These are phyloP conservation scores for Balearica regulorum DNA, from an alignment of 2,797 vertebrate genomes.

Conservation along the genomic window DNA sequence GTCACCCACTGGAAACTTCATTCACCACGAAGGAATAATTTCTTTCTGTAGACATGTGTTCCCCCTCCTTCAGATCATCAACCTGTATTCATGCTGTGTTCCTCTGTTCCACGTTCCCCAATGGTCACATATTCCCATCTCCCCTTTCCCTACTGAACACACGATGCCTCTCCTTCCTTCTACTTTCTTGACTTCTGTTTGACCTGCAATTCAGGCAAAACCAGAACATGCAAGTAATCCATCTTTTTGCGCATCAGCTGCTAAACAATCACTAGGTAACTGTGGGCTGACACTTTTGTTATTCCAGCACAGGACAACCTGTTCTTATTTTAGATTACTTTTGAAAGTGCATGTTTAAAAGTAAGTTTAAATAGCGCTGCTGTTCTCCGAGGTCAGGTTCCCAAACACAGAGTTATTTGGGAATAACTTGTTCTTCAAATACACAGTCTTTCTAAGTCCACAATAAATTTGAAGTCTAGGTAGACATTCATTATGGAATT, in stretches of 20 bases:
- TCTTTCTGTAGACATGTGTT: background rate
- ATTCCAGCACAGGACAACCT: background rate
- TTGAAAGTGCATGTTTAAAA: background rate
- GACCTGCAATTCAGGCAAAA: background rate
- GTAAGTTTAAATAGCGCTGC: background rate
- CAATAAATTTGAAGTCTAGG: background rate
- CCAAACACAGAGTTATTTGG: background rate
- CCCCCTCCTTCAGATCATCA: background rate
- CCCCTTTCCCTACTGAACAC: background rate
- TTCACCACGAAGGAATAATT: background rate
- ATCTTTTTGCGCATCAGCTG: background rate
- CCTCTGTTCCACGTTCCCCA: background rate
- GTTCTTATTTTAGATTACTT: background rate
- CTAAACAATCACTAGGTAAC: background rate
- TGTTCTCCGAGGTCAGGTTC: background rate
- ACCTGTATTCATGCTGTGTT: background rate
- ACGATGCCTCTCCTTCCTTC: background rate
- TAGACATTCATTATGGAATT: background rate
- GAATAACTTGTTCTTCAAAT: background rate
- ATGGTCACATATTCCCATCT: background rate
- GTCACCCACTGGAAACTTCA: background rate
- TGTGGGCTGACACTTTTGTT: background rate
- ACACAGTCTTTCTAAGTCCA: background rate
- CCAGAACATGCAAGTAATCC: background rate
- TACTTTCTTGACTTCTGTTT: background rate